Base-by-base conservation (phyloP, 2,888 invertebrate species). In the Troilus luridus region DNA sequence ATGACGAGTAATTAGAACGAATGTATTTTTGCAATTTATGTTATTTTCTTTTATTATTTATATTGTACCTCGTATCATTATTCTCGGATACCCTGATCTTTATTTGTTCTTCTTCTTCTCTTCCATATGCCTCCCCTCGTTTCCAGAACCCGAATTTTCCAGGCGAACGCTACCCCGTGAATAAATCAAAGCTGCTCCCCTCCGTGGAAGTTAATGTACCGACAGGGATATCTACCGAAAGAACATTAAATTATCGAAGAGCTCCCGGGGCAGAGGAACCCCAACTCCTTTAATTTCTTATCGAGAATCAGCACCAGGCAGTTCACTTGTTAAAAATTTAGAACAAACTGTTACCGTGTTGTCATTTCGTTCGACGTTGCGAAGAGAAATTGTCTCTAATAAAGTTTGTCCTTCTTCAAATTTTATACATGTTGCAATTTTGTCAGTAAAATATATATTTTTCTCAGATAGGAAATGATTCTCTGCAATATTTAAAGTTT, bases 121-220 rank as follows among this genome's bases (percentile, higher is more conserved):
- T 17, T 12, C 41, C 24, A 41, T 77, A 27, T 77, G 72, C 27
- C 19, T 77, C 27, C 72, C 41, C 41, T 77, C 72, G 41, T 0
- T 41, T 77, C 27, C 27, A 77, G 72, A 24, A 41, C 72, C 27
- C 7, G 27, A 17, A 77, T 77, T 77, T 77, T 77, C 72, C 72
- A 19, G 19, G 17, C 72, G 27, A 77, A 19, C 41, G 72, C 72
- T 41, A 19, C 72, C 17, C 27, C 12, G 27, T 77, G 72, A 77
- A 77, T 77, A 77, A 77, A 77, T 77, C 72, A 27, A 8, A 77
- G 6, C 17, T 11, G n/a, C 56, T n/a, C 56, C 85, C 21, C 85
- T 56, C 85, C 56, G 85, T n/a, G 14, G 56, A 77, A 85, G 85
- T 85, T 85, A 85, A 85, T 85, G 85, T 85, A 85, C 10, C 85